Evolutionary conservation across 1,140 invertebrate genomes (phyloP), one percentile per base, ranked within the genome.

Genomic region (Hypsibius dujardini): DNA sequence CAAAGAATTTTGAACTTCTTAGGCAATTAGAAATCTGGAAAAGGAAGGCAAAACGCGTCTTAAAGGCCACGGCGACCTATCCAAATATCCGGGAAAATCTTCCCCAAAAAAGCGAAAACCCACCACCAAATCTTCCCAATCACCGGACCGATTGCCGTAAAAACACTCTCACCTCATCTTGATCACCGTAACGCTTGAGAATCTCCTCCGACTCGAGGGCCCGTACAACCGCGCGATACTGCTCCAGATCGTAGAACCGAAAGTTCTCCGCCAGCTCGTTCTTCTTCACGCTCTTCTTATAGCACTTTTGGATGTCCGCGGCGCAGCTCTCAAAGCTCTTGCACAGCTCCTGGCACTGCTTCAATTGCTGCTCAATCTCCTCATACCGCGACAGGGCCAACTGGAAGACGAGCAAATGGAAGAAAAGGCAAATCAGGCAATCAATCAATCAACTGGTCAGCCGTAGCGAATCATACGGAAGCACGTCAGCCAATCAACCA

Each of bases 201-300:
- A 67, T 7, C 12, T 67, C 12, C 12, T 12, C 3, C 62, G 62
- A 42, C 62, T 67, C 62, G 12, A 42, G 12, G 42, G 62, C 62
- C 42, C 12, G 12, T 7, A 67, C 62, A 3, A 67, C 62, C 12
- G 62, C 62, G 12, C 62, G 62, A 45, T 67, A 67, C 42, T 45
- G 12, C 62, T 67, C 62, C 12, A 67, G 42, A 67, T 12, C 62
- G 42, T 15, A 42, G 62, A 67, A 45, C 12, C 62, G 62, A 67
- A 15, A 12, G 62, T 12, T 12, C 42, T 67, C 62, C 12, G 62
- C 12, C 12, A 7, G 12, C 42, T 67, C 12, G 3, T 67, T 3
- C 62, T 67, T 67, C 12, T 45, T 12, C 12, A 67, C 12, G 62
- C 12, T 15, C 62, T 67, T 67, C 12, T 45, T 12, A 42, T 67